phyloP scores from a whole-genome alignment of 2,113 vertebrate species.

The Hippocampus mohnikei region DNA sequence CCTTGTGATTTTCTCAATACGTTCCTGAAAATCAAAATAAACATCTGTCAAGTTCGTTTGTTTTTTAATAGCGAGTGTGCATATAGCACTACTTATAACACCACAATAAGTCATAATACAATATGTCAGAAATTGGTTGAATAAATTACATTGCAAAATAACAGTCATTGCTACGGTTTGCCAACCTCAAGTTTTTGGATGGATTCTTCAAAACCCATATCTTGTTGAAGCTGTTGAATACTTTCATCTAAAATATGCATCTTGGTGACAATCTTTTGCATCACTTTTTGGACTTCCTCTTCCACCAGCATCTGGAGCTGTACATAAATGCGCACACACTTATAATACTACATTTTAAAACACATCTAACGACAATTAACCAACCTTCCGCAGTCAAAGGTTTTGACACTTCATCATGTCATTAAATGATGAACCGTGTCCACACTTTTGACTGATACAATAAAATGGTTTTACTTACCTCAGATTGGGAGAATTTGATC shows the following conservation, averaged over 20 bases:
- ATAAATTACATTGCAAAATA: not conserved
- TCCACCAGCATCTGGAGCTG: constrained; percentile 40
- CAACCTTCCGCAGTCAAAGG: not conserved
- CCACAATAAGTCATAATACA: not conserved
- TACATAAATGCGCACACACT: not conserved
- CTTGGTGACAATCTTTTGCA: constrained; percentile 15
- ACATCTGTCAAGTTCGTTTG: no score
- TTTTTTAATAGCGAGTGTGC: no score
- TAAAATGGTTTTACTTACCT: constrained; percentile 32
- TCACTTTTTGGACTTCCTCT: constrained; percentile 24
- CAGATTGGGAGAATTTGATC: constrained; percentile 16
- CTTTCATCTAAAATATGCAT: constrained; percentile 25
- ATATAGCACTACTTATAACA: not conserved
- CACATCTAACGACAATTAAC: no score
- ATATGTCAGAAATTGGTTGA: not conserved
- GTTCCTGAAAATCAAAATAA: constrained; percentile 38
- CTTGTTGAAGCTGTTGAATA: constrained; percentile 20
- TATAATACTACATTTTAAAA: not conserved
- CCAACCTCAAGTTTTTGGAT: constrained; percentile 48
- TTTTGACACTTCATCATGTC: not conserved
- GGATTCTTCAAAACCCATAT: constrained; percentile 6
- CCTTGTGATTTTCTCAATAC: constrained; percentile 41
- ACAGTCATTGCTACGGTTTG: not conserved
- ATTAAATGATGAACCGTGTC: not conserved
- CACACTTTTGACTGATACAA: not conserved